These are phyloP conservation scores for Ptychoptera contaminata DNA, from an alignment of 2,888 invertebrate genomes.

Conservation along the genomic window DNA sequence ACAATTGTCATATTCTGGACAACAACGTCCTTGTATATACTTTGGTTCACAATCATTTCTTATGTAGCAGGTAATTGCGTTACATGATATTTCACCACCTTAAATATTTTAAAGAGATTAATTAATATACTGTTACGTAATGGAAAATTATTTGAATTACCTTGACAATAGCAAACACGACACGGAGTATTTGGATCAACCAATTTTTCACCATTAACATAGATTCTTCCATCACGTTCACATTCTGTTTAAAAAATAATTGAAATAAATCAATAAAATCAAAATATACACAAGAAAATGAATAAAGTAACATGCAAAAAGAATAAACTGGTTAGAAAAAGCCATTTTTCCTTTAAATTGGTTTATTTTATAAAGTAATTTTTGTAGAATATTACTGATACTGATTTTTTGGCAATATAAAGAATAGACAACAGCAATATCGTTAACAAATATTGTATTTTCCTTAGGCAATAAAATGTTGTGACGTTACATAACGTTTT, in stretches of 20 bases:
- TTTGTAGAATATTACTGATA: no score
- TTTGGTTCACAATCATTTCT: slow-evolving; percentile 60
- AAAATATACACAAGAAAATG: background rate
- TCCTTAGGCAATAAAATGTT: no score
- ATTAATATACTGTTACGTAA: no score
- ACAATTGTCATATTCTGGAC: slow-evolving; percentile 69
- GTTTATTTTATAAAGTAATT: no score
- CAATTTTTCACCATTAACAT: slow-evolving; percentile 61
- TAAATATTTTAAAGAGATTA: background rate
- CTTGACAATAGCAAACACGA: slow-evolving; percentile 66
- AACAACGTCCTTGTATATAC: slow-evolving; percentile 57
- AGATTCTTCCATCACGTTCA: slow-evolving; percentile 54
- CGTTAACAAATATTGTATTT: no score
- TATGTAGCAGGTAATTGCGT: slow-evolving; percentile 58
- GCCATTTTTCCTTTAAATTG: no score
- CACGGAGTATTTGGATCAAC: slow-evolving; percentile 57
- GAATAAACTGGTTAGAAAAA: no score
- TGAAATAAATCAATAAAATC: background rate
- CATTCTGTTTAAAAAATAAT: slow-evolving; percentile 42
- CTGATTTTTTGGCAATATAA: no score
- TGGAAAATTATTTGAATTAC: no score
- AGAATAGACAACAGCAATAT: no score
- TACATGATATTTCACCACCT: slow-evolving; percentile 61
- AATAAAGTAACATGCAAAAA: no score
- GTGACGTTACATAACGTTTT: no score